These are phyloP conservation scores for Channa striata DNA, from an alignment of 2,797 vertebrate species.

Conservation along the genomic window DNA sequence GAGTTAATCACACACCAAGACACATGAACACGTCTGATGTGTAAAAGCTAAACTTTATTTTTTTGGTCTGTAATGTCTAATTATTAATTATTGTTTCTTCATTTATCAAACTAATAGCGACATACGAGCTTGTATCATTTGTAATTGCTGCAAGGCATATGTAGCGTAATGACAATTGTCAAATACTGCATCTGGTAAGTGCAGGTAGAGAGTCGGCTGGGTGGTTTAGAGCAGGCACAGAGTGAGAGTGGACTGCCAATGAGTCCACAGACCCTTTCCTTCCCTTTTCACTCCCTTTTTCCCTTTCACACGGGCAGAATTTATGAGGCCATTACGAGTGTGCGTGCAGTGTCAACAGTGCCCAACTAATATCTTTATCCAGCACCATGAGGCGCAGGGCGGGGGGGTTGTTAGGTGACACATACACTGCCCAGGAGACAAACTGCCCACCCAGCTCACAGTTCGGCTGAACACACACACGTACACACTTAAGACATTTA, in stretches of 20 bases:
- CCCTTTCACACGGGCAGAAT: constrained; percentile 76
- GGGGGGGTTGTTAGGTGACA: constrained; percentile 58
- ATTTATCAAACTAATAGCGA: constrained; percentile 9
- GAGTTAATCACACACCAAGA: background rate
- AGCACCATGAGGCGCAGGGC: constrained; percentile 38
- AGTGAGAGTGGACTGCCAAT: constrained; percentile 68
- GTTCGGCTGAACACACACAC: constrained; percentile 45
- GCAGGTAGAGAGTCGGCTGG: constrained; percentile 55
- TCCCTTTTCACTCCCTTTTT: constrained; percentile 51
- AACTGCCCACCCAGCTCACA: constrained; percentile 46
- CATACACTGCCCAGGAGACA: constrained; percentile 64
- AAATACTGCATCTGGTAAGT: constrained; percentile 27
- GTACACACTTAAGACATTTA: constrained; percentile 38
- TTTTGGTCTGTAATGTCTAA: background rate
- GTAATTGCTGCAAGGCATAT: background rate
- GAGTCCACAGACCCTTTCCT: constrained; percentile 53
- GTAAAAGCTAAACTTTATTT: background rate
- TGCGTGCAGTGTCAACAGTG: constrained; percentile 75
- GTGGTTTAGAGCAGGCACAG: constrained; percentile 32
- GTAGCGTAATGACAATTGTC: constrained; percentile 15
- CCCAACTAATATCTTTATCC: constrained; percentile 79
- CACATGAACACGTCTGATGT: background rate
- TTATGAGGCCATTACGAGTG: constrained; percentile 83
- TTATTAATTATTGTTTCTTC: background rate
- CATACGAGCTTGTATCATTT: background rate